Conservation (phyloP, 2,888 invertebrate species). For the Epiblema foenella region DNA sequence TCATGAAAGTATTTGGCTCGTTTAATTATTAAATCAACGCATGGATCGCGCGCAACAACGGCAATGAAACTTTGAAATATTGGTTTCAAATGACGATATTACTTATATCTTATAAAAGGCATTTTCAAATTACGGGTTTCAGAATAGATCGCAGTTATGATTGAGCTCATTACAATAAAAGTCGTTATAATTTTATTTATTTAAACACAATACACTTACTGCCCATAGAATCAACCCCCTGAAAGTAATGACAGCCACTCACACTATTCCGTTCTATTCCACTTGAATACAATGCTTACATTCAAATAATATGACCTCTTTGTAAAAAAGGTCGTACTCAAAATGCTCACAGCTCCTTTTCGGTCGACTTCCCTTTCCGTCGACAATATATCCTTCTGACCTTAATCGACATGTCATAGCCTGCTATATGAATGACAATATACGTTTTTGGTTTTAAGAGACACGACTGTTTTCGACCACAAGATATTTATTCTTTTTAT, state of each 20-base stretch:
- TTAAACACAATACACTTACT: background rate
- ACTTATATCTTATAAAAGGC: background rate
- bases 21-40: background rate
- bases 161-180: background rate
- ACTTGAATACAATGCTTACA: too few relatives aligned
- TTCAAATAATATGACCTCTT: constrained; percentile 18
- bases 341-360: constrained; percentile 16
- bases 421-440: constrained; percentile 12
- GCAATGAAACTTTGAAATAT: background rate
- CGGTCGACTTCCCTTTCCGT: constrained; percentile 27
- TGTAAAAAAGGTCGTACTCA: constrained; percentile 21
- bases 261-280: background rate
- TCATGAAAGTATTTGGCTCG: background rate
- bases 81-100: background rate
- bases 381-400: constrained; percentile 40
- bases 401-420: constrained; percentile 42
- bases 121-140: too few relatives aligned
- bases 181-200: background rate
- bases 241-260: background rate
- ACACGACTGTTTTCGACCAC: too few relatives aligned
- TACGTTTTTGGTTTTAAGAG: constrained; percentile 20
- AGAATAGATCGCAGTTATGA: too few relatives aligned
- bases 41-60: background rate
- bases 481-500: background rate
- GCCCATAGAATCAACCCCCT: background rate